Conservation (phyloP, 2,797 vertebrate genomes). For the Lateolabrax maculatus region DNA sequence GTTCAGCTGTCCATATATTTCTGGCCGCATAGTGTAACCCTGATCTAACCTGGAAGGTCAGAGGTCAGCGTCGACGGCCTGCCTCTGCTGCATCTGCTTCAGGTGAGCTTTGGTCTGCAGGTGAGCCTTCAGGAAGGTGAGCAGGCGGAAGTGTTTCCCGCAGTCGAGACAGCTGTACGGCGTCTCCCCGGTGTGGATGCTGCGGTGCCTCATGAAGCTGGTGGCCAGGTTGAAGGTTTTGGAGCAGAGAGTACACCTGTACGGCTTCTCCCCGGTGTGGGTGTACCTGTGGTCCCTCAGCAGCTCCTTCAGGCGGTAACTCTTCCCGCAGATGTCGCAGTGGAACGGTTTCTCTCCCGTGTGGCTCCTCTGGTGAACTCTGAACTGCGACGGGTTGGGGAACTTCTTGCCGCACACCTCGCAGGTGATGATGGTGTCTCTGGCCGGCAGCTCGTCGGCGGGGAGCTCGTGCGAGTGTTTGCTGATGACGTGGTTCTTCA, state of each 20-base stretch:
- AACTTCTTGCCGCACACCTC: slow-evolving; percentile 66
- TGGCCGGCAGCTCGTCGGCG: neutral
- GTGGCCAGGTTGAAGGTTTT: slow-evolving; percentile 62
- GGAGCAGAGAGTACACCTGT: slow-evolving; percentile 54
- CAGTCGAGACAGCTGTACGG: slow-evolving; percentile 57
- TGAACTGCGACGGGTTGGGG: slow-evolving; percentile 52
- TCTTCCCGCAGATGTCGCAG: slow-evolving; percentile 66
- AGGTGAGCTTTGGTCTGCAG: slow-evolving; percentile 69
- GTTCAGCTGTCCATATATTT: no score
- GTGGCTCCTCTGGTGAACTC: slow-evolving; percentile 52
- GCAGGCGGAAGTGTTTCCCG: slow-evolving; percentile 64
- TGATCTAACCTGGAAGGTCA: no score
- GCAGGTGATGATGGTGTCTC: slow-evolving; percentile 22
- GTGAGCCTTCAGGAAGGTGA: slow-evolving; percentile 65
- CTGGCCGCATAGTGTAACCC: no score
- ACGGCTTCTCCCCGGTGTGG: slow-evolving; percentile 58
- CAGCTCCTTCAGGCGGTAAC: slow-evolving; percentile 54
- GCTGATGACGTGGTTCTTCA: slow-evolving; percentile 70
- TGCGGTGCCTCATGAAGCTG: slow-evolving; percentile 64
- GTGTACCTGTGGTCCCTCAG: slow-evolving; percentile 58
- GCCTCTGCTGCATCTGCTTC: slow-evolving; percentile 36
- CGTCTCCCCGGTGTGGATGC: slow-evolving; percentile 59
- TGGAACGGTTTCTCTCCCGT: slow-evolving; percentile 56
- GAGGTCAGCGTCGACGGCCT: neutral
- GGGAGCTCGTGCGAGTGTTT: slow-evolving; percentile 59